Percentiles rank a stretch among this genome's conserved stretches.
phyloP scores from a whole-genome alignment of 2,888 invertebrate species.

The Thereva unica region DNA sequence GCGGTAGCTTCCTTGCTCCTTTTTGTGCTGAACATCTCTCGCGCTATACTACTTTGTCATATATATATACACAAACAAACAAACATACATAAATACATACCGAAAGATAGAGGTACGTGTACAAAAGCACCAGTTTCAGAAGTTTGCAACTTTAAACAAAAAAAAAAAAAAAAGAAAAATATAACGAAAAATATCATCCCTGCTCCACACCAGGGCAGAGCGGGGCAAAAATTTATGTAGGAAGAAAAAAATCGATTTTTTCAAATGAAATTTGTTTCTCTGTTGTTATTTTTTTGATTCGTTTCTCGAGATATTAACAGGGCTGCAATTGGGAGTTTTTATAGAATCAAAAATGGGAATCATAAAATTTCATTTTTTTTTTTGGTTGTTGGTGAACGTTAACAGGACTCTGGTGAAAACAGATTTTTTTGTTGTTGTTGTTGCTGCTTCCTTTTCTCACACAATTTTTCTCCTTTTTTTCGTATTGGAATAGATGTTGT shows the following conservation, averaged over 20 bases:
- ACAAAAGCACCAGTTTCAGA: conserved; percentile 24
- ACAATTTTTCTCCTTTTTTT: no score
- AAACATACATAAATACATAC: neutral
- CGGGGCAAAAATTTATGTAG: conserved; percentile 18
- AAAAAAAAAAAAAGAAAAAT: conserved; percentile 8
- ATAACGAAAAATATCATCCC: neutral
- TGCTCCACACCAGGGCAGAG: no score
- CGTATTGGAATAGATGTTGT: no score
- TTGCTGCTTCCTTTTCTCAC: no score
- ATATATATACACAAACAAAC: no score
- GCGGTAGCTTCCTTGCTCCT: conserved; percentile 14
- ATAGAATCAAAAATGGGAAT: conserved; percentile 16
- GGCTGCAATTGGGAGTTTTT: conserved; percentile 29
- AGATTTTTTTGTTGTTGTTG: no score
- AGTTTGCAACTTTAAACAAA: conserved; percentile 35
- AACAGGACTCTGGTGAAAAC: no score
- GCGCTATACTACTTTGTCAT: conserved; percentile 13
- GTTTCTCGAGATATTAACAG: conserved; percentile 28
- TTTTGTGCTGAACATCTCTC: conserved; percentile 7
- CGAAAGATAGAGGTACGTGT: conserved; percentile 15
- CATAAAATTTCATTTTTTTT: conserved; percentile 34
- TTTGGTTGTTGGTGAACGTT: neutral
- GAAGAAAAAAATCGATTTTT: conserved; percentile 31
- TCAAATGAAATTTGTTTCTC: conserved; percentile 30
- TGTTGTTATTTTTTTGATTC: conserved; percentile 20